Conservation (phyloP, 2,888 invertebrate species). For the Gandaritis pyraliata region DNA sequence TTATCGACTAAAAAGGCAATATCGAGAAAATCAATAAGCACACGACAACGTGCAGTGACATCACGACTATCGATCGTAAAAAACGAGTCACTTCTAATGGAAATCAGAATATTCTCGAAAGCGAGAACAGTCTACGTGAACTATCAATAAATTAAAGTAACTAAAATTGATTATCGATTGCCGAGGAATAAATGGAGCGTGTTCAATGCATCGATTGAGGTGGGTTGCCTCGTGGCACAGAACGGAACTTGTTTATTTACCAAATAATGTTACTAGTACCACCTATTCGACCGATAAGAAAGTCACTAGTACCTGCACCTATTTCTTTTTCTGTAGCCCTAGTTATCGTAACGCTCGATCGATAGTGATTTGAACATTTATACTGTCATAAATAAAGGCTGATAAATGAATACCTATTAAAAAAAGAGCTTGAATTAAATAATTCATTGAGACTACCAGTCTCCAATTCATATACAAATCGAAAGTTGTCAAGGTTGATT, state of each 20-base stretch:
- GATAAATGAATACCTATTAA: no score
- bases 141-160: slow-evolving; percentile 18
- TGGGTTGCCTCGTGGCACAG: slow-evolving; percentile 23
- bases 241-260: slow-evolving; percentile 33
- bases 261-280: slow-evolving; percentile 22
- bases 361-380: neutral
- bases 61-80: slow-evolving; percentile 35
- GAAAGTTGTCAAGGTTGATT: slow-evolving; percentile 26
- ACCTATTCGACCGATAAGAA: slow-evolving; percentile 51
- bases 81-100: slow-evolving; percentile 30
- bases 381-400: no score
- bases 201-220: slow-evolving; percentile 10
- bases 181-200: slow-evolving; percentile 21
- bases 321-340: neutral
- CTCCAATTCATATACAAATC: slow-evolving; percentile 2
- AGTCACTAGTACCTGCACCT: slow-evolving; percentile 19
- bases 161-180: slow-evolving; percentile 21
- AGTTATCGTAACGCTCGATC: neutral
- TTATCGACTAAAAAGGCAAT: slow-evolving; percentile 36
- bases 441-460: neutral
- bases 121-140: slow-evolving; percentile 35
- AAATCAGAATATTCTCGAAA: slow-evolving; percentile 38
- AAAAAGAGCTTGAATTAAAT: neutral
- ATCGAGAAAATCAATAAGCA: slow-evolving; percentile 37
- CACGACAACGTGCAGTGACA: slow-evolving; percentile 35